Evolutionary conservation across 2,888 invertebrate genomes (phyloP).

Genomic region (Carterocephalus palaemon): DNA sequence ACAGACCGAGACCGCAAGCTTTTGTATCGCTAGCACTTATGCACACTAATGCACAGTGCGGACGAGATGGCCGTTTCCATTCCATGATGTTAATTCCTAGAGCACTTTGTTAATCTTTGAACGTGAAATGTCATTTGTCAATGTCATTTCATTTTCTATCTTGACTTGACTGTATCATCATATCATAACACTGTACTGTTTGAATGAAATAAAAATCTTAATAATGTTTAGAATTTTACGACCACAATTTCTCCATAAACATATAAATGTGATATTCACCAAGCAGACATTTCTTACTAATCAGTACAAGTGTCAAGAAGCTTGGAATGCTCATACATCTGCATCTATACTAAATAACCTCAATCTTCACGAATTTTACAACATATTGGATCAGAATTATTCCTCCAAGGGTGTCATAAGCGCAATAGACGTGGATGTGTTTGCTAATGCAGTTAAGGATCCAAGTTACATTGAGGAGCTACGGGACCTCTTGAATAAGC

Average conservation of each 20-base stretch:
- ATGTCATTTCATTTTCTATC: constrained; percentile 6
- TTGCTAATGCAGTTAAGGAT: constrained; percentile 82
- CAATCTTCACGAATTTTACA: constrained; percentile 83
- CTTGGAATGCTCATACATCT: constrained; percentile 83
- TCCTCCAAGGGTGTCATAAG: constrained; percentile 81
- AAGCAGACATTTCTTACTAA: constrained; percentile 80
- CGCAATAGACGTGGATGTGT: constrained; percentile 90
- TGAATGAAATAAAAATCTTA: background rate
- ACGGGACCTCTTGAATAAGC: constrained; percentile 83
- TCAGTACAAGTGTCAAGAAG: constrained; percentile 84
- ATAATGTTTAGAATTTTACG: constrained; percentile 18
- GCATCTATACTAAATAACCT: constrained; percentile 81
- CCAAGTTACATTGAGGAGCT: constrained; percentile 83
- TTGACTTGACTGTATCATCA: too few species aligned
- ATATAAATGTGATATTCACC: constrained; percentile 1
- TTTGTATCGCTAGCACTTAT: too few species aligned
- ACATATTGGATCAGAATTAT: constrained; percentile 83
- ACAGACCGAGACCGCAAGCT: too few species aligned
- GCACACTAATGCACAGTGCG: too few species aligned
- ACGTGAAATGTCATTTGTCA: too few species aligned
- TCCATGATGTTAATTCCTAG: too few species aligned
- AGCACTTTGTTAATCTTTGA: too few species aligned
- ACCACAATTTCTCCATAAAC: constrained; percentile 11
- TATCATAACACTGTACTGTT: too few species aligned
- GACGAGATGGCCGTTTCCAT: too few species aligned